Evolutionary conservation across 2,113 vertebrate genomes (phyloP).

Genomic region (Coptodon bakossiorum): DNA sequence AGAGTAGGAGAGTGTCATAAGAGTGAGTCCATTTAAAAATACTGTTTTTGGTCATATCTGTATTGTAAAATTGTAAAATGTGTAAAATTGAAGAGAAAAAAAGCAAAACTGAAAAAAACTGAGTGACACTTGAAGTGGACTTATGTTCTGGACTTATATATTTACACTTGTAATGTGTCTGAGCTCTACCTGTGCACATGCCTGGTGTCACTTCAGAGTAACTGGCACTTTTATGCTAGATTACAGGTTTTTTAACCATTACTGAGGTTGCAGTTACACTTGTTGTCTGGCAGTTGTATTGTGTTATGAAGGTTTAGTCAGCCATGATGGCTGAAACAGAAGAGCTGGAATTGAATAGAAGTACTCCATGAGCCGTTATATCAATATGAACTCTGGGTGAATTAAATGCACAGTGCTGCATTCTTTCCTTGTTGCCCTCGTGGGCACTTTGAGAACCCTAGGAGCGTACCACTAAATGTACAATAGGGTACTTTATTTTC

Average conservation of each 20-base stretch:
- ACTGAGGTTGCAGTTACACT: not conserved
- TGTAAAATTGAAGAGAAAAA: not conserved
- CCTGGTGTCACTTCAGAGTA: not conserved
- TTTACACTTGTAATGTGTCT: not conserved
- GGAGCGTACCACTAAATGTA: not conserved
- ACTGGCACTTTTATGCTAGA: not conserved
- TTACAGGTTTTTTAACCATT: not conserved
- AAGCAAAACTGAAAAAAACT: not conserved
- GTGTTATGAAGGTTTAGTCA: not conserved
- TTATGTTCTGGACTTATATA: not conserved
- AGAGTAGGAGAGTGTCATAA: not conserved
- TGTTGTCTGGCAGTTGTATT: not conserved
- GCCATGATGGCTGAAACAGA: not conserved
- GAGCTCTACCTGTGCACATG: not conserved
- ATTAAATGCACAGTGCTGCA: not conserved
- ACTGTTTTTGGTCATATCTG: not conserved
- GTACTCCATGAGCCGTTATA: not conserved
- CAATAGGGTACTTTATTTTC: not conserved
- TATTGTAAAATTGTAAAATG: not conserved
- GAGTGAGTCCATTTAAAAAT: not conserved
- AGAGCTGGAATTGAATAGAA: not conserved
- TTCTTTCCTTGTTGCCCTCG: not conserved
- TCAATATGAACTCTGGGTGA: not conserved
- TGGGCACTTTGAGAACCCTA: not conserved
- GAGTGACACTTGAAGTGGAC: not conserved